phyloP scores from a whole-genome alignment of 1,140 invertebrate genomes.

The Oscheius sp. region DNA sequence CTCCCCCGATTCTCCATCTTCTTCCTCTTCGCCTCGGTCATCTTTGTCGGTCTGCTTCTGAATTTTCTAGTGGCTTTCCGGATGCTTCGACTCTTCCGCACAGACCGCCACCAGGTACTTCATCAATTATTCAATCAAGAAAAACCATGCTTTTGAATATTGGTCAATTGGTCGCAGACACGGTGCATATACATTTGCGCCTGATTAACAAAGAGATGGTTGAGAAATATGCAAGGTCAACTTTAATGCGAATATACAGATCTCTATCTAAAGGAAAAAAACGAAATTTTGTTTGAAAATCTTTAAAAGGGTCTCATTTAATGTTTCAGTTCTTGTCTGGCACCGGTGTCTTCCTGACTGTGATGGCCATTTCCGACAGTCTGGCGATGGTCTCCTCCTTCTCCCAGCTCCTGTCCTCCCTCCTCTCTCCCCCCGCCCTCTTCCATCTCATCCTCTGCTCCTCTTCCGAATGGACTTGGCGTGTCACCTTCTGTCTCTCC shows the following conservation, averaged over 20 bases:
- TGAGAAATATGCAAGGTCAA: too few species aligned
- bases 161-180: too few species aligned
- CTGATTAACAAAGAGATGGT: too few species aligned
- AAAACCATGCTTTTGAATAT: too few species aligned
- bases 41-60: slow-evolving; percentile 8
- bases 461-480: neutral
- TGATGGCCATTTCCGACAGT: slow-evolving; percentile 27
- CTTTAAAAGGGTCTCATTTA: neutral
- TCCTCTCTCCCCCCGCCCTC: neutral
- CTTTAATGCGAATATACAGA: too few species aligned
- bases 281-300: too few species aligned
- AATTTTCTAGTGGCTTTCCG: slow-evolving; percentile 23
- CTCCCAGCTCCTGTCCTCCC: slow-evolving; percentile 16
- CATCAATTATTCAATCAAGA: neutral
- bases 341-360: slow-evolving; percentile 21
- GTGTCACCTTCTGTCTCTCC: slow-evolving; percentile 20
- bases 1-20: neutral
- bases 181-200: too few species aligned
- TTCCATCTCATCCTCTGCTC: neutral
- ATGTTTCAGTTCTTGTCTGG: slow-evolving; percentile 30
- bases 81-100: slow-evolving; percentile 7
- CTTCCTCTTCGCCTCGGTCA: slow-evolving; percentile 11
- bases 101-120: slow-evolving; percentile 27
- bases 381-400: slow-evolving; percentile 20
- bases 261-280: too few species aligned